phyloP scores from a whole-genome alignment of 2,888 invertebrate genomes.

The Parnassius mnemosyne region DNA sequence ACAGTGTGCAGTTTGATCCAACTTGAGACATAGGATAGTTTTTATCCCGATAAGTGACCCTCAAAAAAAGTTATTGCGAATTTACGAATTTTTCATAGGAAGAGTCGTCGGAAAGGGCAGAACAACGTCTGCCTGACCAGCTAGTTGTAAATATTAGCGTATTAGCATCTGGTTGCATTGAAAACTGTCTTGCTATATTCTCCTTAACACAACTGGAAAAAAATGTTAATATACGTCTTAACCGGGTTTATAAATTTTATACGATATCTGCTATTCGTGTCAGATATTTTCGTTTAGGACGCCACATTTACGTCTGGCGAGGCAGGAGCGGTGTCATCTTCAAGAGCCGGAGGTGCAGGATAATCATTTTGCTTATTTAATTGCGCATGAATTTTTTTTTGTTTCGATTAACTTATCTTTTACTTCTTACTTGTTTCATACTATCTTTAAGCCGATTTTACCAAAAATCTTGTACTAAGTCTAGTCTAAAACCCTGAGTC shows the following conservation, averaged over 20 bases:
- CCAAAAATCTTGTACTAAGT: too few relatives aligned
- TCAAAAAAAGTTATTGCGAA: too few relatives aligned
- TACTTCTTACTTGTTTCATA: too few relatives aligned
- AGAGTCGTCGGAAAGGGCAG: too few relatives aligned
- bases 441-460: too few relatives aligned
- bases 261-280: slow-evolving; percentile 47
- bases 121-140: too few relatives aligned
- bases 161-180: slow-evolving; percentile 3
- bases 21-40: too few relatives aligned
- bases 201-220: slow-evolving; percentile 41
- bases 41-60: too few relatives aligned
- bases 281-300: slow-evolving; percentile 41
- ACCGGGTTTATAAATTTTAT: slow-evolving; percentile 54
- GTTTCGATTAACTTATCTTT: too few relatives aligned
- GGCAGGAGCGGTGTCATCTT: slow-evolving; percentile 46
- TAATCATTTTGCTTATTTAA: slow-evolving; percentile 45
- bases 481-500: too few relatives aligned
- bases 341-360: slow-evolving; percentile 39
- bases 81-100: too few relatives aligned
- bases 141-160: slow-evolving; percentile 15
- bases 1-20: too few relatives aligned
- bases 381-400: slow-evolving; percentile 32
- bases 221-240: slow-evolving; percentile 45
- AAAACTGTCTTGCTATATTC: slow-evolving; percentile 33
- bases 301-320: slow-evolving; percentile 38